These are phyloP conservation scores for Sturnira hondurensis DNA, from an alignment of 2,113 vertebrate species.

Conservation along the genomic window DNA sequence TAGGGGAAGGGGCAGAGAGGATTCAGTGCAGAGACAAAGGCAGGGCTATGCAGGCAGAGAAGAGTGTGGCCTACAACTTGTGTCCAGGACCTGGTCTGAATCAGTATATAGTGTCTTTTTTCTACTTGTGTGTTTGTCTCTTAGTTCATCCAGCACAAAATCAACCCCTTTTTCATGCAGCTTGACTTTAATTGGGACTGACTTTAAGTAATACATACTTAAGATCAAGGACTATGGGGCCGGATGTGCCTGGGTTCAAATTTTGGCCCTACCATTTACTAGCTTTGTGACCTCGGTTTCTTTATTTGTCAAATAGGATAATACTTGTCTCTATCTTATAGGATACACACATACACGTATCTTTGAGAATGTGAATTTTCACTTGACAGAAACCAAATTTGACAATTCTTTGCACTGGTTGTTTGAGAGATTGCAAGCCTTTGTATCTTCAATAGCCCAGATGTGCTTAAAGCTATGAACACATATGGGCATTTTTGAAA, in stretches of 20 bases:
- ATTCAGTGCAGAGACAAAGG: not conserved
- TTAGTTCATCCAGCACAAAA: not conserved
- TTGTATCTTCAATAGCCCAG: constrained; percentile 70
- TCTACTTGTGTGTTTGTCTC: not conserved
- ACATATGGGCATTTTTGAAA: constrained; percentile 66
- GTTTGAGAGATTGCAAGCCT: constrained; percentile 42
- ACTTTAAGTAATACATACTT: not conserved
- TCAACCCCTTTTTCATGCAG: not conserved
- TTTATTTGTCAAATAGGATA: not conserved
- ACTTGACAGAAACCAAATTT: constrained; percentile 42
- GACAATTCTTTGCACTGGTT: constrained; percentile 49
- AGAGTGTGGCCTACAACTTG: not conserved
- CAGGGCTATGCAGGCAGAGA: not conserved
- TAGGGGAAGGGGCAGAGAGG: not conserved
- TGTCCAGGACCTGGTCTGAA: not conserved
- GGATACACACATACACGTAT: not conserved
- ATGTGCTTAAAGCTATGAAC: constrained; percentile 63
- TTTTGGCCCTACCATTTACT: not conserved
- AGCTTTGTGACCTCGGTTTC: not conserved
- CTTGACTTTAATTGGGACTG: not conserved
- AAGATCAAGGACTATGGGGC: not conserved
- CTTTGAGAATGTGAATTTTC: constrained; percentile 8
- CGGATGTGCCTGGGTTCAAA: not conserved
- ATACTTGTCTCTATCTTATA: not conserved
- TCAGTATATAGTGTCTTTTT: not conserved